These are phyloP conservation scores for Drosophila infuscata DNA, from an alignment of 2,888 invertebrate species.

Conservation along the genomic window DNA sequence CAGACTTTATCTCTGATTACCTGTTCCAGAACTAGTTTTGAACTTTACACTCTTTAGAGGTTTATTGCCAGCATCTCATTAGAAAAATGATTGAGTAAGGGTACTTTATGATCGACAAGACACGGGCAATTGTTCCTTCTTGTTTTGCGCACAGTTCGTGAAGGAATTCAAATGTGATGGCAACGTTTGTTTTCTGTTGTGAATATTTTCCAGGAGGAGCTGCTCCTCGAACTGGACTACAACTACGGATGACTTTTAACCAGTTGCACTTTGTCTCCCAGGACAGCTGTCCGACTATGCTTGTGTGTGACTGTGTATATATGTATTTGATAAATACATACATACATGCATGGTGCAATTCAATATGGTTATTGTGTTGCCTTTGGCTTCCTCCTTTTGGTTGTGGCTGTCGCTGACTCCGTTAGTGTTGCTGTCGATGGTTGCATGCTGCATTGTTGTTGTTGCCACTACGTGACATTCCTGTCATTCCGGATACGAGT, in stretches of 20 bases:
- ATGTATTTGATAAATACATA: neutral
- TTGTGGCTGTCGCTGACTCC: slow-evolving; percentile 21
- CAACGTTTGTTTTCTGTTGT: slow-evolving; percentile 14
- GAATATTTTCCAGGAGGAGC: slow-evolving; percentile 1
- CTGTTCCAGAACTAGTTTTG: neutral
- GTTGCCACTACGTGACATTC: slow-evolving; percentile 57
- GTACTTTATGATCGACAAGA: neutral
- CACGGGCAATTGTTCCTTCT: neutral
- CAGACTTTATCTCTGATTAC: neutral
- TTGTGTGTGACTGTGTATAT: slow-evolving; percentile 6
- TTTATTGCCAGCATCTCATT: neutral
- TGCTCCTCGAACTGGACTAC: neutral
- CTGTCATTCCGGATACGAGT: slow-evolving; percentile 32
- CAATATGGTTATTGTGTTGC: slow-evolving; percentile 55
- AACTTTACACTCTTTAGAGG: neutral
- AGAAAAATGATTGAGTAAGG: neutral
- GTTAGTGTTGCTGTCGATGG: slow-evolving; percentile 30
- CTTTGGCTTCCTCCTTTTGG: slow-evolving; percentile 34
- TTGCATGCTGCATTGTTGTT: slow-evolving; percentile 64
- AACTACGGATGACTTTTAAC: slow-evolving; percentile 19
- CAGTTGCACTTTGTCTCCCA: slow-evolving; percentile 50
- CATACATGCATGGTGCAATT: slow-evolving; percentile 27
- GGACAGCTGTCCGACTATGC: slow-evolving; percentile 16
- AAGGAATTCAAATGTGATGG: slow-evolving; percentile 50
- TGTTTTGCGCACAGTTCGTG: slow-evolving; percentile 23